These are phyloP conservation scores for Drosophila sp. DNA, from an alignment of 1,140 invertebrate genomes.

Conservation along the genomic window DNA sequence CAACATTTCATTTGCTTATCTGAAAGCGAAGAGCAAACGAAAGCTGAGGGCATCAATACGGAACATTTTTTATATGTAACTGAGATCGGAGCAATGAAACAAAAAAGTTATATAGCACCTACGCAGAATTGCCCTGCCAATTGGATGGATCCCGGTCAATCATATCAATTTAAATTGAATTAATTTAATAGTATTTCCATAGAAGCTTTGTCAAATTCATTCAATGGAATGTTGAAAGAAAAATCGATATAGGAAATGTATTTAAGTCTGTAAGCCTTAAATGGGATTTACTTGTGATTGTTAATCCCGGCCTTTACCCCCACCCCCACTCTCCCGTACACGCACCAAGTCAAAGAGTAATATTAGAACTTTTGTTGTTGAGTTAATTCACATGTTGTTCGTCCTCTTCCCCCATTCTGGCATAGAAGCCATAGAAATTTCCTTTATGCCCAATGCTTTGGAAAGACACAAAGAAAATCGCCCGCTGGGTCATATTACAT, in stretches of 20 bases:
- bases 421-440: constrained; percentile 6
- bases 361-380: constrained; percentile 6
- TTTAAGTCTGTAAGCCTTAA: neutral
- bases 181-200: too few relatives aligned
- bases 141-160: too few relatives aligned
- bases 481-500: constrained; percentile 2
- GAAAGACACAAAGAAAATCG: constrained; percentile 1
- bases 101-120: neutral
- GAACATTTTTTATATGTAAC: neutral
- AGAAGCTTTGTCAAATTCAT: neutral
- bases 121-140: neutral
- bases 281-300: constrained; percentile 6
- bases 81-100: neutral
- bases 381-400: constrained; percentile 5
- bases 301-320: neutral
- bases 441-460: neutral
- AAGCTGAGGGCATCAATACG: neutral
- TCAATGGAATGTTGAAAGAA: neutral
- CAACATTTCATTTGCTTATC: constrained; percentile 12
- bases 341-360: neutral
- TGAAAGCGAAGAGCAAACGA: neutral
- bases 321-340: too few relatives aligned
- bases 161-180: too few relatives aligned
- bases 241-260: neutral
- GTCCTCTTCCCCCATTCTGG: neutral